phyloP scores from a whole-genome alignment of 2,113 vertebrate genomes.

The Amazona vittata region DNA sequence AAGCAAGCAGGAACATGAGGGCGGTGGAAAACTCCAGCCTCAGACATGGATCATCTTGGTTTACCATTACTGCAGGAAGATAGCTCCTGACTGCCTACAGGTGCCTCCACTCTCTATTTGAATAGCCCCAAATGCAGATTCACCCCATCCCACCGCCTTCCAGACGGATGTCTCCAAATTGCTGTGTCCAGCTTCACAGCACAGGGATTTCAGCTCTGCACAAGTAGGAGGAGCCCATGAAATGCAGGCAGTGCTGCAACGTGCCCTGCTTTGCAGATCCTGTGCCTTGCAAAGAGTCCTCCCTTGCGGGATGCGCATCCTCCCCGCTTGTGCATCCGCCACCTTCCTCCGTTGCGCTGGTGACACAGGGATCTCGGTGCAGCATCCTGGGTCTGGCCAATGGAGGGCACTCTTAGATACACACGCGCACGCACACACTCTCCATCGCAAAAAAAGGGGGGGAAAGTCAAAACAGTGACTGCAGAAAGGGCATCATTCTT shows the following conservation, averaged over 20 bases:
- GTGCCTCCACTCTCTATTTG: background rate
- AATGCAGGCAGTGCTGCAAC: background rate
- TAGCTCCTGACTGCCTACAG: background rate
- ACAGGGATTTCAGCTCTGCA: background rate
- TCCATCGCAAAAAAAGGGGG: accelerated
- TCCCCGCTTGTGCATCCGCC: background rate
- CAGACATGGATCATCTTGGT: background rate
- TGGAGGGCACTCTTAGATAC: slow-evolving; percentile 61
- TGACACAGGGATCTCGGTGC: background rate
- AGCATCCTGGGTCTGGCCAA: slow-evolving; percentile 30
- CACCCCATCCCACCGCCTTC: background rate
- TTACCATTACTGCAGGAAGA: background rate
- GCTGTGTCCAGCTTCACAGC: background rate
- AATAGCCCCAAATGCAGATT: accelerated
- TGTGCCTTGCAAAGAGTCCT: accelerated
- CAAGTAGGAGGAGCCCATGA: background rate
- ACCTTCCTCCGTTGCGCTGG: background rate
- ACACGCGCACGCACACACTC: background rate
- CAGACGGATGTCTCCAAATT: background rate
- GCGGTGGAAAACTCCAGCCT: background rate
- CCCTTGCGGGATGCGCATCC: accelerated
- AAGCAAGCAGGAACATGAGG: background rate
- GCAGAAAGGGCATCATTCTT: background rate
- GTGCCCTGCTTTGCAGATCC: background rate
- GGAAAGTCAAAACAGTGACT: background rate